phyloP scores from a whole-genome alignment of 1,140 invertebrate genomes.

The Linepithema humile region DNA sequence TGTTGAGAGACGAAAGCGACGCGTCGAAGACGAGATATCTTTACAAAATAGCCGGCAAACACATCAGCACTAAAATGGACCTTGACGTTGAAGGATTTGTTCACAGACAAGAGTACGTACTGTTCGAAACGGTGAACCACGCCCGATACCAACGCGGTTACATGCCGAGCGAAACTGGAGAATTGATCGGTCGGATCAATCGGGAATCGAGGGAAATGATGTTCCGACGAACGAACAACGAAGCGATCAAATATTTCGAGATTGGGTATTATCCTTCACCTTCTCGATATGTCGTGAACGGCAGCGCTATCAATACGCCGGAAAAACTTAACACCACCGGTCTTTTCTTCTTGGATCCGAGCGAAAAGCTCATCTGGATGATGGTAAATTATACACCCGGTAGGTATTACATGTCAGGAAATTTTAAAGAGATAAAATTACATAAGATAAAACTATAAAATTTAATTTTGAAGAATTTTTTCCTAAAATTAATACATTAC shows the following conservation, averaged over 20 bases:
- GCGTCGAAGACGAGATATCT: slow-evolving; percentile 86
- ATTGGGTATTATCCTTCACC: slow-evolving; percentile 82
- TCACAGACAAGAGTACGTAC: slow-evolving; percentile 72
- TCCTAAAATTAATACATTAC: too few species aligned
- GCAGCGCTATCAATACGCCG: slow-evolving; percentile 84
- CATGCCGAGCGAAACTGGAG: slow-evolving; percentile 86
- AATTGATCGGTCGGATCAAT: slow-evolving; percentile 86
- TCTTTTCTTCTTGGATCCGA: slow-evolving; percentile 85
- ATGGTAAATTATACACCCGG: slow-evolving; percentile 88
- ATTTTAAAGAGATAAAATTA: neutral
- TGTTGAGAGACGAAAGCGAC: slow-evolving; percentile 86
- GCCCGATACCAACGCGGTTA: slow-evolving; percentile 86
- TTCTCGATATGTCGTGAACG: slow-evolving; percentile 85
- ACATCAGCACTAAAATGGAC: slow-evolving; percentile 88
- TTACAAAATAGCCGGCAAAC: slow-evolving; percentile 87
- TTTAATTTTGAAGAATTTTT: too few species aligned
- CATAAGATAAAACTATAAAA: slow-evolving; percentile 9
- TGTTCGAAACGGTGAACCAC: slow-evolving; percentile 80
- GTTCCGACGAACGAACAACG: slow-evolving; percentile 81
- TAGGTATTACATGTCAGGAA: slow-evolving; percentile 66
- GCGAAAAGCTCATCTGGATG: slow-evolving; percentile 85
- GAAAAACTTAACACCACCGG: slow-evolving; percentile 86
- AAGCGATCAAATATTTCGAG: slow-evolving; percentile 82
- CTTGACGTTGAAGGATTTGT: slow-evolving; percentile 87
- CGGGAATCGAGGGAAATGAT: slow-evolving; percentile 86